Evolutionary conservation across 2,797 vertebrate species (phyloP), one percentile per base, ranked within the genome.

Genomic region (Novumbra hubbsi): DNA sequence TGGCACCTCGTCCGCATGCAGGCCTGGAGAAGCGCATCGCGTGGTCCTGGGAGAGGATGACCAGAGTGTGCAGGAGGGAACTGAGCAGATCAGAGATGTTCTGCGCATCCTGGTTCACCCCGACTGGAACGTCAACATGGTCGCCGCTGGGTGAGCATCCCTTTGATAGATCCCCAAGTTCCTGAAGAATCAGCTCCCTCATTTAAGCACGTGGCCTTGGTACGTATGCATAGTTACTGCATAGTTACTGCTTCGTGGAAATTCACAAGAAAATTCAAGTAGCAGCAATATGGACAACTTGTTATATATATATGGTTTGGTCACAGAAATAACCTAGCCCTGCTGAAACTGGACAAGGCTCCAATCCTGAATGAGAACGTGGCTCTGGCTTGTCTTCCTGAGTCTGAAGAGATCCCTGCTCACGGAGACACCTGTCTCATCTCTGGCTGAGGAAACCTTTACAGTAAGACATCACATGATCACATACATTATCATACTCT

Each of bases 31-130:
- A 32, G 91, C 86, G 49, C 94, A 96, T 80, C 91, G 88, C 5
- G 93, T 95, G 70, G 92, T 96, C 7, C 1, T 96, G 76, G 95
- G 94, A 0, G 95, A 96, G 41, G 92, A 95, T 0, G 83, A 95
- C 85, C 88, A 88, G 74, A 77, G 57, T 8, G 0, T 45, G 1
- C 3, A 62, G 0, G 95, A 96, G 75, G 94, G 93, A 0, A 52
- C 81, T 0, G 95, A 96, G 57, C 94, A 96, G 87, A 86, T 86
- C 81, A 89, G 94, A 77, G 90, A 94, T 0, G 24, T 95, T 24
- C 41, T 75, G 0, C 90, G 92, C 65, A 93, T 95, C 68, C 74
- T 94, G 0, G 92, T 94, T 48, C 95, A 96, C 73, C 93, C 94
- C 0, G 70, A 82, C 3, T 96, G 95, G 95, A 89, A 85, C 71